Evolutionary conservation across 1,140 invertebrate species (phyloP), one percentile per base, ranked within the genome.

Genomic region (Psilanteris sp.): DNA sequence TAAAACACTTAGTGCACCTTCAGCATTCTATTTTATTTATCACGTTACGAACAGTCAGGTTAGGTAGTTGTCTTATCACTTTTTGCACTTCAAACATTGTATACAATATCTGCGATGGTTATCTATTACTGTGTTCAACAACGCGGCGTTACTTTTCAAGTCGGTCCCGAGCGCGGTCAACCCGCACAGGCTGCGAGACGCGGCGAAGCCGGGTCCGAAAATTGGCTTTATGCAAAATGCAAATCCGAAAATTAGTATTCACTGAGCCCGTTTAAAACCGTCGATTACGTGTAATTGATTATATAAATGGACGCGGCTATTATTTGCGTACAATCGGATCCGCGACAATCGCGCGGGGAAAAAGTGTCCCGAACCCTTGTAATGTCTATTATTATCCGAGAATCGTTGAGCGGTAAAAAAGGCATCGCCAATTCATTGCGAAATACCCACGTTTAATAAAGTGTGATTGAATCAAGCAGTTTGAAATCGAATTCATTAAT

Each of bases 401-500:
- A 48, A 13, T 57, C 31, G 22, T 67, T 54, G 11, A 22, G 39
- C 48, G 6, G 48, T 4, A 39, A 48, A 55, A 44, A 43, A 22
- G 13, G 44, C 37, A 11, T 37, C 52, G 34, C 43, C 44, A 9
- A 71, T 71, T 54, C 54, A 55, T 57, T 55, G 57, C 13, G 37
- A 59, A 66, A 59, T 16, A 59, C n/a, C n/a, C 43, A 66, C 64
- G 66, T 61, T 67, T 44, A 74, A 67, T 74, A 67, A 61, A 62
- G 46, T 7, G 36, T 67, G 71, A 74, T 74, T 55, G 71, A 74
- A 74, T 55, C 44, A 66, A 55, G 61, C 10, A 43, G 46, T 48
- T 62, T 37, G 54, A 67, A 74, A 64, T 76, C 64, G 39, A 57
- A 64, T 76, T 76, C 64, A 76, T 76, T 76, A 76, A 76, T 76